Base-by-base conservation (phyloP, 1,140 invertebrate genomes). In the Apis mellifera region DNA sequence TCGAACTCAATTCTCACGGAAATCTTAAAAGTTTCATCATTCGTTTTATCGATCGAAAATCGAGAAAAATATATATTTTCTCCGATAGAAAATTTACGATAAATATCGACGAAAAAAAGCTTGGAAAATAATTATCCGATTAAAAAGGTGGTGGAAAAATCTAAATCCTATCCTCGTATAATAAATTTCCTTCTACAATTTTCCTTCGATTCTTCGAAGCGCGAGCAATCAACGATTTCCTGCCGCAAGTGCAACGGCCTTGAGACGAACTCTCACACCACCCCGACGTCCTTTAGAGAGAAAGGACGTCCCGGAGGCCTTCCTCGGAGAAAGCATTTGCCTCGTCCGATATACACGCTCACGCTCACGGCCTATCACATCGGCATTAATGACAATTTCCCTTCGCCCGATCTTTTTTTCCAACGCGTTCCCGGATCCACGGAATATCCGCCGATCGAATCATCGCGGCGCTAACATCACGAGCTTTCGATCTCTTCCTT, bases 261-360 rank as follows among this genome's bases (percentile, higher is more conserved):
- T 88, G 86, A 87, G 71, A 88, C 86, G 72, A 79, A 82, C 83
- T 88, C 86, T 73, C 85, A 62, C 82, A 79, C 13, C 82, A 64
- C 17, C 82, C 78, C 75, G 79, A 70, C 86, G 86, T 88, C 86
- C 86, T 88, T n/a, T 88, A 88, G 78, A 88, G 86, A 88, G 86
- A 88, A 88, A 88, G 86, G 86, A 88, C 83, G 83, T 80, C 70
- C 77, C 64, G 80, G 65, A 86, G 86, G 86, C 86, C 86, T 88
- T 88, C 85, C 86, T 64, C 55, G 86, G 86, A 87, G 86, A 88
- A 88, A 88, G 86, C 86, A 71, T 87, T 74, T 57, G 71, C 82
- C 32, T 72, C 66, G 75, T 75, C 57, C 71, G 84, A 88, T 86
- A 80, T 86, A 80, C 70, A 73, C 62, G 26, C 78, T 59, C 76